These are phyloP conservation scores for Nasua narica DNA, from an alignment of 2,797 vertebrate genomes.

Conservation along the genomic window DNA sequence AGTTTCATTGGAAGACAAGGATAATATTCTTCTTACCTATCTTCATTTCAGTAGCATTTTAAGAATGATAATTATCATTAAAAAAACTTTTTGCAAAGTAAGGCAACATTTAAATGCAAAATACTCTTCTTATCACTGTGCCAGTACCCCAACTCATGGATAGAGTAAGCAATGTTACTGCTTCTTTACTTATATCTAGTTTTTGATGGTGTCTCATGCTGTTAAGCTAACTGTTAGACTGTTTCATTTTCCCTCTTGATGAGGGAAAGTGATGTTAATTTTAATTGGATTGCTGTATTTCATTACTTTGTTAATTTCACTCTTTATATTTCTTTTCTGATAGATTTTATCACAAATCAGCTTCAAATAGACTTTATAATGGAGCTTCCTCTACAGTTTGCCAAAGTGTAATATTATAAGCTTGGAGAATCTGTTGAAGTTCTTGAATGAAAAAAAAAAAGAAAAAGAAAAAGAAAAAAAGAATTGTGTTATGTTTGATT, in stretches of 20 bases:
- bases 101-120: conserved; percentile 65
- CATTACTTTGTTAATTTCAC: conserved; percentile 56
- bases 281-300: conserved; percentile 74
- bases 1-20: conserved; percentile 16
- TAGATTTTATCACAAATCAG: conserved; percentile 52
- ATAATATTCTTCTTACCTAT: not conserved
- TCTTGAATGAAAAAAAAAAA: not conserved
- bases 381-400: not conserved
- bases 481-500: not conserved
- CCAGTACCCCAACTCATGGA: not conserved
- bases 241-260: conserved; percentile 66
- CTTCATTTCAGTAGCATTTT: not conserved
- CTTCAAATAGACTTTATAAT: not conserved
- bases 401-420: not conserved
- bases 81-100: conserved; percentile 6
- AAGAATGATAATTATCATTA: conserved; percentile 26
- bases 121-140: conserved; percentile 25
- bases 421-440: not conserved
- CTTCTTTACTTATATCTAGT: conserved; percentile 36
- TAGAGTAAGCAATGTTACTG: not conserved
- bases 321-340: conserved; percentile 53
- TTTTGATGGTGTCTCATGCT: conserved; percentile 54
- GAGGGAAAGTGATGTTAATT: conserved; percentile 71
- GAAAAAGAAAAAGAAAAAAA: not conserved
- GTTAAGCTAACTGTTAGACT: conserved; percentile 59